phyloP scores from a whole-genome alignment of 2,797 vertebrate genomes.

The Thalassophryne amazonica region DNA sequence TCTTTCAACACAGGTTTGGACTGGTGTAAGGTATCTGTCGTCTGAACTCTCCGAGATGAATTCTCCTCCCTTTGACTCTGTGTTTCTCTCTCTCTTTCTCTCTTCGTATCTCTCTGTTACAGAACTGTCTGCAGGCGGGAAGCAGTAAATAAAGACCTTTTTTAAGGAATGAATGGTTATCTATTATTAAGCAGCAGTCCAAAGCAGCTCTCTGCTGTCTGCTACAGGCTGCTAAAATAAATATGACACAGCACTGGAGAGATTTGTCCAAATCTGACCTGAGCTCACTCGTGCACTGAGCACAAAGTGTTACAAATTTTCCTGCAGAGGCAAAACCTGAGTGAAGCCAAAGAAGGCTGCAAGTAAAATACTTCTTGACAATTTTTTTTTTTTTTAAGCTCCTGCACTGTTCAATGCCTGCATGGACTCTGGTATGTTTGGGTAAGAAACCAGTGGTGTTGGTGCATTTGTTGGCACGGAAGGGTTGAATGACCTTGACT shows the following conservation, averaged over 20 bases:
- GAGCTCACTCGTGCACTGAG: conserved; percentile 27
- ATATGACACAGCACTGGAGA: conserved; percentile 55
- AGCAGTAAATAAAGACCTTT: conserved; percentile 14
- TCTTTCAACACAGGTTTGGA: conserved; percentile 26
- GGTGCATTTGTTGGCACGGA: too few relatives aligned
- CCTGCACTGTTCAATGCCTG: too few relatives aligned
- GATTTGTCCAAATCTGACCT: conserved; percentile 49
- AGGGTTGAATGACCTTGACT: too few relatives aligned
- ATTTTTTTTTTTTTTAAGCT: not conserved
- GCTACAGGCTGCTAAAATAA: conserved; percentile 62
- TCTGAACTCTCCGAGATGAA: not conserved
- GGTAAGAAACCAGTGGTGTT: too few relatives aligned
- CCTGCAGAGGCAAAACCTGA: conserved; percentile 3
- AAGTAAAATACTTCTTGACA: conserved; percentile 12
- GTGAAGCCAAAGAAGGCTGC: conserved; percentile 3
- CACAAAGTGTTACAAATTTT: conserved; percentile 21
- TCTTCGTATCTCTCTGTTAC: conserved; percentile 25
- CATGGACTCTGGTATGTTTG: too few relatives aligned
- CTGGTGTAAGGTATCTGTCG: conserved; percentile 43
- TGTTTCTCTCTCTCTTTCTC: conserved; percentile 14
- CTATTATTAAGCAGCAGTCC: conserved; percentile 68
- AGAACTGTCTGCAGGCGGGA: conserved; percentile 42
- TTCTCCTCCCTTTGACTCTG: not conserved
- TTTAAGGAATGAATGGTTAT: conserved; percentile 42
- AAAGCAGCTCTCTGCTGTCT: conserved; percentile 59